Conservation (phyloP, 2,797 vertebrate species). For the Esox masquinongy region DNA sequence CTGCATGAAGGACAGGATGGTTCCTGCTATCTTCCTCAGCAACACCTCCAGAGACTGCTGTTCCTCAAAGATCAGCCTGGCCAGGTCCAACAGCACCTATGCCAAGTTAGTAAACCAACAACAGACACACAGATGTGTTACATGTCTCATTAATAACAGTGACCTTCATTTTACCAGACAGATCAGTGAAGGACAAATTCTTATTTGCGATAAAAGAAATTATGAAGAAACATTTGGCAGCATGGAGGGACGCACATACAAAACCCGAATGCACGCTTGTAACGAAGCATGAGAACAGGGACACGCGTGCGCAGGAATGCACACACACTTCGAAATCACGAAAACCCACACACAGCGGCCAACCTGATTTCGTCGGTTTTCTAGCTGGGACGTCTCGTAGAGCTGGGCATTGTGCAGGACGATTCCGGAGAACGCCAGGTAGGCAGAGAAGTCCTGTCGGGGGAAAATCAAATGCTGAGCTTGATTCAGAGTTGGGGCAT, state of each 20-base stretch:
- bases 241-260: slow-evolving; percentile 1
- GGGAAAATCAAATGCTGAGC: neutral
- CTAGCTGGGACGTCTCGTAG: slow-evolving; percentile 92
- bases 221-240: neutral
- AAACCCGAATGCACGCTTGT: neutral
- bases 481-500: neutral
- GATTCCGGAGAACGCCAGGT: slow-evolving; percentile 94
- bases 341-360: neutral
- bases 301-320: neutral
- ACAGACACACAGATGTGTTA: slow-evolving; percentile 19
- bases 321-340: neutral
- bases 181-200: no score
- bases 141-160: neutral
- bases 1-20: slow-evolving; percentile 97
- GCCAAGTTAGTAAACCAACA: slow-evolving; percentile 15
- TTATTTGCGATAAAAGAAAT: no score
- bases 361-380: slow-evolving; percentile 93
- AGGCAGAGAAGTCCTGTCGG: slow-evolving; percentile 89
- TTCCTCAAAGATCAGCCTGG: slow-evolving; percentile 96
- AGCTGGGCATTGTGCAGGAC: slow-evolving; percentile 95
- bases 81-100: slow-evolving; percentile 93
- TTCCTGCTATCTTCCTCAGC: slow-evolving; percentile 92
- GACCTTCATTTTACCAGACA: no score
- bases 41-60: slow-evolving; percentile 93
- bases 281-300: neutral